These are phyloP conservation scores for Sturnira hondurensis DNA, from an alignment of 2,113 vertebrate genomes.

Conservation along the genomic window DNA sequence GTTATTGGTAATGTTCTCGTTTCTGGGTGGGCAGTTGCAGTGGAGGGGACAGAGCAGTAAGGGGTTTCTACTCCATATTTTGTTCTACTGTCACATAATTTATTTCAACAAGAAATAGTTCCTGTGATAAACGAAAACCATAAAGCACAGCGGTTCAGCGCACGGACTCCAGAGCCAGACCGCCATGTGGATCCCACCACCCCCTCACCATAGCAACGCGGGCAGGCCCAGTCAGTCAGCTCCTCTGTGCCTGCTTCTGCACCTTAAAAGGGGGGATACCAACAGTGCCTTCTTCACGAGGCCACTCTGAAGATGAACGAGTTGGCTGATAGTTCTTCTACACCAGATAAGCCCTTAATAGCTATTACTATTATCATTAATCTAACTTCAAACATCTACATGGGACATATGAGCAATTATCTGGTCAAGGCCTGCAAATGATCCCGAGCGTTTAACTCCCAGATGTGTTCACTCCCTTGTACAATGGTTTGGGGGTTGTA, in stretches of 20 bases:
- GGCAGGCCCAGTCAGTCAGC: not conserved
- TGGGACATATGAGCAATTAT: not conserved
- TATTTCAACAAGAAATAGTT: not conserved
- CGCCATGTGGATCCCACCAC: rapidly evolving
- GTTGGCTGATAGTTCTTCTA: not conserved
- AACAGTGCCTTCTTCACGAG: not conserved
- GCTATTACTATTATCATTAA: not conserved
- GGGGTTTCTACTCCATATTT: not conserved
- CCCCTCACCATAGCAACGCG: not conserved
- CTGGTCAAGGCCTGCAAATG: not conserved
- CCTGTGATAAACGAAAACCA: not conserved
- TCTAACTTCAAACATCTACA: not conserved
- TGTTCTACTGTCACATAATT: not conserved
- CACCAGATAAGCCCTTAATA: not conserved
- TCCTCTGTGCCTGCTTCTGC: not conserved
- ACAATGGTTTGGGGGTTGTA: no score
- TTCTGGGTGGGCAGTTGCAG: not conserved
- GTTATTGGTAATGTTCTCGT: not conserved
- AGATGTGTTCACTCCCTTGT: not conserved
- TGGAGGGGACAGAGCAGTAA: not conserved
- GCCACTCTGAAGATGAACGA: not conserved
- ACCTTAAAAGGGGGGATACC: not conserved
- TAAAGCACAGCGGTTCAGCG: not conserved
- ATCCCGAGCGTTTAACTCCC: not conserved
- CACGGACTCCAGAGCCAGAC: not conserved